phyloP scores from a whole-genome alignment of 2,888 invertebrate genomes.

The Tanytarsus gracilentus region DNA sequence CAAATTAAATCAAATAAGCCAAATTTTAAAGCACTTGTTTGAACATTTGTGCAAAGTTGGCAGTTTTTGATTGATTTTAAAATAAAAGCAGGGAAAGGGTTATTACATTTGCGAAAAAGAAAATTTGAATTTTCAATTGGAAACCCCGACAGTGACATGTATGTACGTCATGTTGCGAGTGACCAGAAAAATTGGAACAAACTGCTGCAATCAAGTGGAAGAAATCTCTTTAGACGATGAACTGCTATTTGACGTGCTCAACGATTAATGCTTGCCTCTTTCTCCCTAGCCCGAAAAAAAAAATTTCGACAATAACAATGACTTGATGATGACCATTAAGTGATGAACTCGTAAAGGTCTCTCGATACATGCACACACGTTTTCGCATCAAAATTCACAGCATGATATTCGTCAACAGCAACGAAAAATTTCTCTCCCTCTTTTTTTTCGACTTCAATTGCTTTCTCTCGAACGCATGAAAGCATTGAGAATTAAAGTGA shows the following conservation, averaged over 20 bases:
- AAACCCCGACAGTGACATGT: not conserved
- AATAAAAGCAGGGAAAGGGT: not conserved
- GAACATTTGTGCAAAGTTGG: slow-evolving; percentile 24
- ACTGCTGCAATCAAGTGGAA: slow-evolving; percentile 16
- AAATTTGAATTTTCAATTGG: not conserved
- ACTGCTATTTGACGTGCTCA: slow-evolving; percentile 4
- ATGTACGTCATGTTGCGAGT: not conserved
- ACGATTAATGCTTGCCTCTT: not conserved
- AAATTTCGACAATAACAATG: not conserved
- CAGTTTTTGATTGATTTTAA: slow-evolving; percentile 17
- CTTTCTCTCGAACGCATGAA: not conserved
- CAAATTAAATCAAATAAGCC: not conserved
- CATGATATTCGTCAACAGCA: slow-evolving; percentile 2
- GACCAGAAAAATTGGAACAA: slow-evolving; percentile 3
- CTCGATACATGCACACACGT: not conserved
- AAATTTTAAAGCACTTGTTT: slow-evolving; percentile 23
- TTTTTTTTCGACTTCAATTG: not conserved
- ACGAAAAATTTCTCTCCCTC: slow-evolving; percentile 6
- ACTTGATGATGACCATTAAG: slow-evolving; percentile 17
- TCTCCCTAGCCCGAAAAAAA: too few relatives aligned
- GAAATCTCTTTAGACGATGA: slow-evolving; percentile 12
- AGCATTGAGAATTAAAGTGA: slow-evolving; percentile 1
- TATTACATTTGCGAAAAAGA: not conserved
- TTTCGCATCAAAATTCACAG: slow-evolving; percentile 22
- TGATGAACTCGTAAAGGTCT: not conserved